phyloP scores from a whole-genome alignment of 2,797 vertebrate species.

The Chaetodon trifasciatus region DNA sequence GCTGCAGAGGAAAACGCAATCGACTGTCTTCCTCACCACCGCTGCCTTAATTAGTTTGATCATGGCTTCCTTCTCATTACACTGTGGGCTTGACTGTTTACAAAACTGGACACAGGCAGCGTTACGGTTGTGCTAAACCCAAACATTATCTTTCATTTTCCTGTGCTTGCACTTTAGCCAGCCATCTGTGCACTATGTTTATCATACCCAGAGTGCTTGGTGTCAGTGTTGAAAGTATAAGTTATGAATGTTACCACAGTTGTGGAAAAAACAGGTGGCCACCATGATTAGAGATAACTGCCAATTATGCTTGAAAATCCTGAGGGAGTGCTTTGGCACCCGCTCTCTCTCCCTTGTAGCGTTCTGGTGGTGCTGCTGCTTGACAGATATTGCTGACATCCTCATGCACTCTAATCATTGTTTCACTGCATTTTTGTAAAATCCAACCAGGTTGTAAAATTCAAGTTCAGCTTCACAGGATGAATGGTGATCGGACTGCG shows the following conservation, averaged over 20 bases:
- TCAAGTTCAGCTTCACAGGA: conserved; percentile 33
- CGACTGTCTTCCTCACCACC: conserved; percentile 31
- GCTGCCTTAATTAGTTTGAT: conserved; percentile 65
- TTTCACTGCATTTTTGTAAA: conserved; percentile 45
- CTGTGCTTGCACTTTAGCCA: conserved; percentile 53
- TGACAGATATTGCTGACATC: conserved; percentile 60
- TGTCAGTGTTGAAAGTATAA: conserved; percentile 71
- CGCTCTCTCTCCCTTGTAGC: conserved; percentile 36
- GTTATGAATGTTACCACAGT: conserved; percentile 73
- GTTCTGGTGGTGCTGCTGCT: conserved; percentile 31
- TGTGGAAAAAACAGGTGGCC: conserved; percentile 78
- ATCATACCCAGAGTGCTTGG: conserved; percentile 51
- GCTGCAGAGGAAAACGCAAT: conserved; percentile 41
- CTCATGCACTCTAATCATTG: conserved; percentile 51
- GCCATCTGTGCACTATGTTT: conserved; percentile 75
- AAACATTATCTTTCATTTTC: conserved; percentile 59
- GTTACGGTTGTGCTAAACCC: conserved; percentile 37
- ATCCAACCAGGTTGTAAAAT: conserved; percentile 42
- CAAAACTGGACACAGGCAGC: conserved; percentile 39
- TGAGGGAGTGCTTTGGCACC: conserved; percentile 69
- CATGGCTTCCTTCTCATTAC: conserved; percentile 31
- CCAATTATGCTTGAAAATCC: conserved; percentile 75
- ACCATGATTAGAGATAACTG: conserved; percentile 81
- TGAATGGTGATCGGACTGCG: not conserved
- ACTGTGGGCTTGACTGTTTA: conserved; percentile 48